Conservation (phyloP, 2,797 vertebrate species). For the Rhyacichthys aspro region DNA sequence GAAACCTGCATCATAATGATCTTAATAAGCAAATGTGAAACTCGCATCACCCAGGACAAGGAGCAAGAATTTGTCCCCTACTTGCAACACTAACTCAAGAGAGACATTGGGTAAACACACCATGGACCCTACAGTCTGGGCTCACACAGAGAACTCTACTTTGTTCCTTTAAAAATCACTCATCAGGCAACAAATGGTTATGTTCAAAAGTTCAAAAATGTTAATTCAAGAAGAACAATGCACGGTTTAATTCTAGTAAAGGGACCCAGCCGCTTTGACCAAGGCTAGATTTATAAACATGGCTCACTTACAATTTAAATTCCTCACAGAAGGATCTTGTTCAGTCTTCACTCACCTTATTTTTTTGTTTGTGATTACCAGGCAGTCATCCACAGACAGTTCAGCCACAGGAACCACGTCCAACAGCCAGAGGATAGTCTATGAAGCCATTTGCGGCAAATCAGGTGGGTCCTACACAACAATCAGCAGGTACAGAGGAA, state of each 20-base stretch:
- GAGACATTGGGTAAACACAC: constrained; percentile 70
- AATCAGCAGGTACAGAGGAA: constrained; percentile 2
- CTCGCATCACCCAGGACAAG: constrained; percentile 62
- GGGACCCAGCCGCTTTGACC: background rate
- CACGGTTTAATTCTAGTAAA: background rate
- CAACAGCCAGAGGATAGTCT: constrained; percentile 75
- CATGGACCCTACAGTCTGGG: constrained; percentile 31
- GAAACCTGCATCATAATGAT: constrained; percentile 25
- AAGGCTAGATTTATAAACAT: background rate
- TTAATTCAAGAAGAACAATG: constrained; percentile 5
- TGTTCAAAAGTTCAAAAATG: constrained; percentile 11
- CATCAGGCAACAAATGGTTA: constrained; percentile 13
- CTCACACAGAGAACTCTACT: constrained; percentile 33
- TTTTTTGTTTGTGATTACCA: constrained; percentile 74
- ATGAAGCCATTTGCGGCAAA: constrained; percentile 79
- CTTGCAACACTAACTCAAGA: constrained; percentile 62
- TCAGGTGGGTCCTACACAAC: constrained; percentile 82
- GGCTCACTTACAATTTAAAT: constrained; percentile 10
- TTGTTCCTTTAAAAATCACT: constrained; percentile 25
- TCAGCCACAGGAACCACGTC: constrained; percentile 75
- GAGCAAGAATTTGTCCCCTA: constrained; percentile 64
- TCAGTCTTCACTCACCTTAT: constrained; percentile 21
- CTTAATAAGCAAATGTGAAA: constrained; percentile 38
- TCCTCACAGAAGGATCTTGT: constrained; percentile 18
- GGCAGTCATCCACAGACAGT: constrained; percentile 80